Evolutionary conservation across 1,140 invertebrate genomes (phyloP), one percentile per base, ranked within the genome.

Genomic region (Neodiprion virginianus): DNA sequence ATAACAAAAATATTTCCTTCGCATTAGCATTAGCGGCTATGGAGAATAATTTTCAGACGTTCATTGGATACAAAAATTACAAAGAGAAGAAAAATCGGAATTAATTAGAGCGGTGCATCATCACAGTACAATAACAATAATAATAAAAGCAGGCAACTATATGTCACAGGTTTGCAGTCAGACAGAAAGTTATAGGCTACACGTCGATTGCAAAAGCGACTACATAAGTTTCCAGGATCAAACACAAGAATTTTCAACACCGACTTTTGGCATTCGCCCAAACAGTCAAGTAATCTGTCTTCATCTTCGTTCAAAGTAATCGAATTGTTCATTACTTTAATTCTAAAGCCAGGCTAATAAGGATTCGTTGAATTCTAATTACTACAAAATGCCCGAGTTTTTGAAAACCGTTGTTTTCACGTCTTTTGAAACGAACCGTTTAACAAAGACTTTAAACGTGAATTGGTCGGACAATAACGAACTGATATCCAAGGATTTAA

Each of bases 181-280:
- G 11, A 61, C n/a, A 17, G 4, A 61, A 14, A 61, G n/a, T 14
- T 12, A 12, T 61, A 61, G 4, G 53, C n/a, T 61, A 12, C 8
- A 61, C n/a, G 53, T 61, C 28, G 28, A 40, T 40, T 40, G 28
- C 28, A 40, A 40, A 40, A 9, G 53, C 53, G 53, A 61, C 53
- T 61, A 61, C n/a, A 14, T 40, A 14, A 14, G 8, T 61, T 61
- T 61, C 11, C 75, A 81, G 81, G 80, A 85, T 80, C 82, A 82
- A 85, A 85, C 82, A 78, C 83, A 84, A 77, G 79, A 84, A 85
- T 66, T 74, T 76, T 75, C 28, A 40, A 40, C 28, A 40, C 28
- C 28, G 28, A 40, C 28, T 40, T 40, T 40, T 40, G 28, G 28
- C 28, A 40, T 40, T 40, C 28, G 28, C 5, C 28, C 28, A 40